Evolutionary conservation across 1,140 invertebrate genomes (phyloP).

Genomic region (Portunus trituberculatus): DNA sequence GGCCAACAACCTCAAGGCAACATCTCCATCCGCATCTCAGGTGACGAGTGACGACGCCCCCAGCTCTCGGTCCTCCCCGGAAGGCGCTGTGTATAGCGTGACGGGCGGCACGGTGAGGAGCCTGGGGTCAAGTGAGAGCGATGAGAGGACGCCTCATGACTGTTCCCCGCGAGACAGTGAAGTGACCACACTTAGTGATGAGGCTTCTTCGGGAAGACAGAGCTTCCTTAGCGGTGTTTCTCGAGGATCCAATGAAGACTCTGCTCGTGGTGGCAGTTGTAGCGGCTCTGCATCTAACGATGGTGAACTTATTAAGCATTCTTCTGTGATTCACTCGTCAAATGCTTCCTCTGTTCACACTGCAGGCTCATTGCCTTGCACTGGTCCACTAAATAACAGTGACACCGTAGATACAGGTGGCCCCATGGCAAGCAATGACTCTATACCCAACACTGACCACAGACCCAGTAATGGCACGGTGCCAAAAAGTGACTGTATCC

Average conservation of each 20-base stretch:
- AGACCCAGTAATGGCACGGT: not conserved
- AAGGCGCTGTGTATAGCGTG: constrained; percentile 62
- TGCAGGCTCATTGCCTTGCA: not conserved
- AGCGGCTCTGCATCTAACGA: not conserved
- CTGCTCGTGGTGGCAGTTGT: not conserved
- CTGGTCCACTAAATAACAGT: not conserved
- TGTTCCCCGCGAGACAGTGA: not conserved
- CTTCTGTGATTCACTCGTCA: not conserved
- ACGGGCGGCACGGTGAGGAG: constrained; percentile 55
- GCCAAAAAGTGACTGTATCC: not conserved
- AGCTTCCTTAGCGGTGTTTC: not conserved
- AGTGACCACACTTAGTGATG: not conserved
- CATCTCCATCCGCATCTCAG: not conserved
- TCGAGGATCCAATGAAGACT: not conserved
- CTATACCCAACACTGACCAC: not conserved
- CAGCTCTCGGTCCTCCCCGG: constrained; percentile 56
- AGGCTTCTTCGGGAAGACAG: not conserved
- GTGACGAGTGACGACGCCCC: not conserved
- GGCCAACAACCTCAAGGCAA: constrained; percentile 49
- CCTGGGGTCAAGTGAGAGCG: not conserved
- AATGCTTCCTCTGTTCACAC: not conserved
- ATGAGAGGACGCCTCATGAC: not conserved
- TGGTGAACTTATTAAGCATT: not conserved
- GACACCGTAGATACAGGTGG: not conserved
- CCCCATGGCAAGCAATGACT: not conserved